Base-by-base conservation (phyloP, 2,888 invertebrate species). In the Gortyna flavago region DNA sequence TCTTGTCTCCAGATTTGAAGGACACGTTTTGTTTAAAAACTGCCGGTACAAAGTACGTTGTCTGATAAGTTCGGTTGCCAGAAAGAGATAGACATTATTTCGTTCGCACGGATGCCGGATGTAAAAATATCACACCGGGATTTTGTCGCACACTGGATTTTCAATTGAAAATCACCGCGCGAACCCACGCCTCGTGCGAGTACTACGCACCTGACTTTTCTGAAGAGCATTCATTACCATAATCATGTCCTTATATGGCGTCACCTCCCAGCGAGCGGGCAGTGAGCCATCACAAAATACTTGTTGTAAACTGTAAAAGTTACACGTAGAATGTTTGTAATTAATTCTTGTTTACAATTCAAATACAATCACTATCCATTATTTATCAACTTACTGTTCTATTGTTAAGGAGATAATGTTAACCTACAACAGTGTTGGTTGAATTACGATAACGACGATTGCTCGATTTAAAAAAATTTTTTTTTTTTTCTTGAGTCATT, bases 21-120 rank as follows among this genome's bases (percentile, higher is more conserved):
- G 88, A 72, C 88, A 66, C 32, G n/a, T 67, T 68, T 75, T 83
- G 88, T 88, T 86, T 88, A 79, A 87, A 87, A 77, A 79, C 77
- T 57, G 81, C 41, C 66, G 54, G 83, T 71, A 1, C 80, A 81
- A 84, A 87, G 87, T 74, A 41, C 87, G 51, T 72, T 87, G 81
- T 66, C 75, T 73, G 41, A 74, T 65, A 62, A 74, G 59, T 70
- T 61, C n/a, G 25, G 62, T 65, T 75, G 65, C 13, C 3, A 62
- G 69, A 84, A 61, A 65, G 79, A 73, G 77, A 79, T 72, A 13
- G n/a, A 35, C 1, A 35, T 66, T 32, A 2, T 61, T 48, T 9
- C 9, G 25, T 25, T 54, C 9, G 9, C 25, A 51, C 48, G 6
- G 16, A 44, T n/a, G n/a, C n/a, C 13, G 6, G 16, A 44, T 0